These are phyloP conservation scores for Dendrocopos noguchii DNA, from an alignment of 2,113 vertebrate species.

Conservation along the genomic window DNA sequence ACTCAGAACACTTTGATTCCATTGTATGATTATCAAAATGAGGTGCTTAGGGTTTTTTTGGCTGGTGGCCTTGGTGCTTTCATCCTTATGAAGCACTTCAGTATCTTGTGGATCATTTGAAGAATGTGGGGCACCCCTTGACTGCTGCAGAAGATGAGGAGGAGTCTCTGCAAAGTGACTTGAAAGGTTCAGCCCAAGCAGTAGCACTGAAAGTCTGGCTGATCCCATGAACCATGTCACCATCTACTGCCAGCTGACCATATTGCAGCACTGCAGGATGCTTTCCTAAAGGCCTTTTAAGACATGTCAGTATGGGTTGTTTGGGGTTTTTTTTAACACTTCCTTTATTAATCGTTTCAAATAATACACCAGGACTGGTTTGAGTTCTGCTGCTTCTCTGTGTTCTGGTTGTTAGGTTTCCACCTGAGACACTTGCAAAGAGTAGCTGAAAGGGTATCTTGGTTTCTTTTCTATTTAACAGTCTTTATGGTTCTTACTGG, in stretches of 20 bases:
- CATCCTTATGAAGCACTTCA: background rate
- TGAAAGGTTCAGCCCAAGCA: background rate
- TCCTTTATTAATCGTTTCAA: background rate
- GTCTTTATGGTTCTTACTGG: background rate
- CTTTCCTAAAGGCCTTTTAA: background rate
- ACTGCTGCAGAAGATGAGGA: background rate
- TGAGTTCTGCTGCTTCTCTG: background rate
- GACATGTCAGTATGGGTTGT: too few species aligned
- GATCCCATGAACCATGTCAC: background rate
- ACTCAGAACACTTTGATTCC: too few species aligned
- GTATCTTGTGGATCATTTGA: background rate
- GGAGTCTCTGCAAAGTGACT: background rate
- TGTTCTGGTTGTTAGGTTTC: background rate
- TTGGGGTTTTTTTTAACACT: too few species aligned
- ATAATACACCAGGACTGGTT: background rate
- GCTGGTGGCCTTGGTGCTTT: background rate
- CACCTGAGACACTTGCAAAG: background rate
- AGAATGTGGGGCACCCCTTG: rapidly evolving
- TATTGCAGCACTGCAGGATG: background rate
- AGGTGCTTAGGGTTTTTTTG: background rate
- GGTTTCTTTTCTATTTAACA: background rate
- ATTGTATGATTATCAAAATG: background rate
- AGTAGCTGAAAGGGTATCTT: background rate
- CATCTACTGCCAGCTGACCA: constrained; percentile 23
- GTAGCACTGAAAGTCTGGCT: background rate